Percentiles rank a stretch among this genome's conserved stretches.
phyloP scores from a whole-genome alignment of 2,113 vertebrate species.

The Anhinga rufa region DNA sequence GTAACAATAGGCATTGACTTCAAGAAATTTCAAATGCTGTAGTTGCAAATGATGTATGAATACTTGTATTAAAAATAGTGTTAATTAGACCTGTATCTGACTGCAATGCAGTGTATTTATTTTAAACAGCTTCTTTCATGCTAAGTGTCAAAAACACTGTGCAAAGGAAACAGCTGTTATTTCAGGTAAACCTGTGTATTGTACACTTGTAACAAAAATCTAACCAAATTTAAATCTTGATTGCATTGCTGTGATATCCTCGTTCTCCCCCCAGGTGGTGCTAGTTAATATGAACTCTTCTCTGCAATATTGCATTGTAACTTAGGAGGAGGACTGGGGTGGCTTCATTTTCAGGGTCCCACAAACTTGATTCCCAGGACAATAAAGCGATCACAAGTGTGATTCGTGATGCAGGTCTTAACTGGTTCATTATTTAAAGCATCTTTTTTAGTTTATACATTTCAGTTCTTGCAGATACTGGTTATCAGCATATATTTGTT shows the following conservation, averaged over 20 bases:
- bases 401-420: neutral
- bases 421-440: neutral
- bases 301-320: neutral
- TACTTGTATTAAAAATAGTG: neutral
- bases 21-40: neutral
- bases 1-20: neutral
- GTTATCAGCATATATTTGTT: neutral
- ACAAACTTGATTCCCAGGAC: neutral
- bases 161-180: constrained; percentile 2
- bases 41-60: neutral
- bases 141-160: constrained; percentile 15
- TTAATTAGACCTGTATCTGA: neutral
- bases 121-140: constrained; percentile 10
- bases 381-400: neutral
- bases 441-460: neutral
- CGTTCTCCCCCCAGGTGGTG: neutral
- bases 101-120: constrained; percentile 40
- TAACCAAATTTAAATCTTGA: neutral
- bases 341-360: neutral
- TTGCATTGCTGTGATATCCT: neutral
- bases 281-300: neutral
- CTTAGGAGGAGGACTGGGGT: neutral
- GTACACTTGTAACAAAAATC: neutral
- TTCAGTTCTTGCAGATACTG: neutral
- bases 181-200: neutral